phyloP scores from a whole-genome alignment of 2,113 vertebrate genomes.

The Sakesphorus luctuosus region DNA sequence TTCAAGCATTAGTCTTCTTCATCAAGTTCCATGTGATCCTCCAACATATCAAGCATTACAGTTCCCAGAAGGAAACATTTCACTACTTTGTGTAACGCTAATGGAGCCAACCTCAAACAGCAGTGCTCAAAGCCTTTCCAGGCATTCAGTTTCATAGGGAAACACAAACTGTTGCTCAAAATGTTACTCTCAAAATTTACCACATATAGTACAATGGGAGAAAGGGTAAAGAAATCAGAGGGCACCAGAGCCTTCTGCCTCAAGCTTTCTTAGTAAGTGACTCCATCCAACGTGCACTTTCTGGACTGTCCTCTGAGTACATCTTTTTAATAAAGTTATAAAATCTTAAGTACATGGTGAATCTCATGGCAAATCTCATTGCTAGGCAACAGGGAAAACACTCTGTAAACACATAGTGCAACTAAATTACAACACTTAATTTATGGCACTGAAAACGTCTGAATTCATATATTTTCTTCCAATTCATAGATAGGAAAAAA shows the following conservation, averaged over 20 bases:
- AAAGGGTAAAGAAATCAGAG: not conserved
- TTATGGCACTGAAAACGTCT: not conserved
- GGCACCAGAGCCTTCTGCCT: not conserved
- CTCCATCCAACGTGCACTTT: not conserved
- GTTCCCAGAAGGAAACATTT: not conserved
- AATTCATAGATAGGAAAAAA: not conserved
- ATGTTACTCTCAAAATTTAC: not conserved
- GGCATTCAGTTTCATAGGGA: not conserved
- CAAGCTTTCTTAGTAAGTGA: not conserved
- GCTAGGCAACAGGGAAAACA: constrained; percentile 54
- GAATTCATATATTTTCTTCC: not conserved
- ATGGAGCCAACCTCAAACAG: fast-evolving
- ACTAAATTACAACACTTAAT: constrained; percentile 15
- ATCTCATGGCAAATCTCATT: constrained; percentile 19
- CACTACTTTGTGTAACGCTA: not conserved
- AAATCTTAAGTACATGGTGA: constrained; percentile 25
- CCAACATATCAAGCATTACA: not conserved
- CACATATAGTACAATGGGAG: fast-evolving
- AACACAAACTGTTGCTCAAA: not conserved
- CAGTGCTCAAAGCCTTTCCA: not conserved
- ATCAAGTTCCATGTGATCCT: not conserved
- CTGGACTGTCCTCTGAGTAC: not conserved
- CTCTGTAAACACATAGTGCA: constrained; percentile 1
- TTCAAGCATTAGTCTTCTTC: not conserved
- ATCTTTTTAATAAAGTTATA: constrained; percentile 25